Evolutionary conservation across 2,888 invertebrate genomes (phyloP), one percentile per base, ranked within the genome.

Genomic region (Drosophila phalerata): DNA sequence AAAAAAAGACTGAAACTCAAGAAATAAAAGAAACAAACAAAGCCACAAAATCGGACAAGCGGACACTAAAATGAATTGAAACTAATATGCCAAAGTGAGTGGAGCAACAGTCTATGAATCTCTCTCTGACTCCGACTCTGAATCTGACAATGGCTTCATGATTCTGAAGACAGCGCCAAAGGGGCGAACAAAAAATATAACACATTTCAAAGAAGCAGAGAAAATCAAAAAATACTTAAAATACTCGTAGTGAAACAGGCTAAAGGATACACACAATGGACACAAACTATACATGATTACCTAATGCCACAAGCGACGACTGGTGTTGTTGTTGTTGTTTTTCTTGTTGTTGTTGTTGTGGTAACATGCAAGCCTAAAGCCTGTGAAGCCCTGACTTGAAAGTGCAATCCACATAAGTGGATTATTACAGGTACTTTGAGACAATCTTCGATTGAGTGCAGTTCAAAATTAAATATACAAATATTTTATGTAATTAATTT

Each of bases 1-100:
- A 62, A 40, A 62, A 48, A 17, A 43, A 58, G n/a, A n/a, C n/a
- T 37, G 17, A 42, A 30, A 34, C 34, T n/a, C n/a, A 2, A 22
- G 4, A 22, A 22, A 4, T 22, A 22, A 22, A 22, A 66, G 45
- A 58, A 71, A 48, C 65, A 88, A 85, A 85, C 86, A 88, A 88
- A 81, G 85, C 77, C 79, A 83, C 76, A 73, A 74, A 74, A 74
- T 72, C 73, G 73, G 82, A 84, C 77, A 74, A 56, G 78, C 72
- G 79, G 82, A 87, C 85, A 88, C 87, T 85, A 80, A 87, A 88
- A 88, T 86, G 89, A 89, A 88, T 89, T 88, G 87, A 89, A 88
- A 88, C 87, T 88, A 88, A 88, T 88, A 88, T 89, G 87, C 89
- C 88, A 85, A 87, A 85, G 89, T 83, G 84, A 84, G 84, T 82